Percentiles rank a stretch among this genome's conserved stretches.
These are phyloP conservation scores for Lycodopsis pacificus DNA, from an alignment of 2,797 vertebrate genomes.

Conservation along the genomic window DNA sequence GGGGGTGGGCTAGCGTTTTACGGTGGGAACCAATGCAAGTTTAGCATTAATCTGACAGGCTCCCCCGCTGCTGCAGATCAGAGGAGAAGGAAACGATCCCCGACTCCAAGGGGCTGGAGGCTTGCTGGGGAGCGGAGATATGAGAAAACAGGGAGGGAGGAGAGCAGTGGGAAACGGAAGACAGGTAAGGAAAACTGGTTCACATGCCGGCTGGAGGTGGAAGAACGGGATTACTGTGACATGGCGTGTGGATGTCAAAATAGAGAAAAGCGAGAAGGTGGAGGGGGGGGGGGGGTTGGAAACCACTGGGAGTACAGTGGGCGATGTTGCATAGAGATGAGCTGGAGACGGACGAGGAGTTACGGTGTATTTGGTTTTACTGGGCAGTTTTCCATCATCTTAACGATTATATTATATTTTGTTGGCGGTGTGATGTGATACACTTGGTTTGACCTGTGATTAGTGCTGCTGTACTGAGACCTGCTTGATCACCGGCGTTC, in stretches of 20 bases:
- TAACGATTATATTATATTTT: not conserved
- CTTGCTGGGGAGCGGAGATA: conserved; percentile 53
- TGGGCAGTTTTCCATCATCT: not conserved
- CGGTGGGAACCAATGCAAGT: conserved; percentile 52
- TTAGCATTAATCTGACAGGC: conserved; percentile 59
- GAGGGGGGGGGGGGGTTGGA: not conserved
- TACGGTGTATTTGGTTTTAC: not conserved
- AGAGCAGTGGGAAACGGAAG: conserved; percentile 32
- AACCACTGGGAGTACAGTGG: not conserved
- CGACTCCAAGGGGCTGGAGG: conserved; percentile 39
- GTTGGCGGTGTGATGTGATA: too few relatives aligned
- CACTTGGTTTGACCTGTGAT: not conserved
- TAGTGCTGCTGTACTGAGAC: not conserved
- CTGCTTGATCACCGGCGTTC: not conserved
- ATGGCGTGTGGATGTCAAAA: conserved; percentile 1
- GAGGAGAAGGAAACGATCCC: conserved; percentile 55
- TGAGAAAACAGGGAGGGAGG: conserved; percentile 28
- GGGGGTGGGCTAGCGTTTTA: conserved; percentile 15
- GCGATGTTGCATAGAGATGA: conserved; percentile 27
- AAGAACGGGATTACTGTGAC: conserved; percentile 5
- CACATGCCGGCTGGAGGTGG: conserved; percentile 9
- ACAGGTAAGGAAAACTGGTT: conserved; percentile 7
- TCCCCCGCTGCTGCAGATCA: conserved; percentile 67
- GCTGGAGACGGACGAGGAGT: not conserved
- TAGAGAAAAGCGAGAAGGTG: not conserved